These are phyloP conservation scores for Himalopsyche japonica DNA, from an alignment of 2,888 invertebrate genomes.

Conservation along the genomic window DNA sequence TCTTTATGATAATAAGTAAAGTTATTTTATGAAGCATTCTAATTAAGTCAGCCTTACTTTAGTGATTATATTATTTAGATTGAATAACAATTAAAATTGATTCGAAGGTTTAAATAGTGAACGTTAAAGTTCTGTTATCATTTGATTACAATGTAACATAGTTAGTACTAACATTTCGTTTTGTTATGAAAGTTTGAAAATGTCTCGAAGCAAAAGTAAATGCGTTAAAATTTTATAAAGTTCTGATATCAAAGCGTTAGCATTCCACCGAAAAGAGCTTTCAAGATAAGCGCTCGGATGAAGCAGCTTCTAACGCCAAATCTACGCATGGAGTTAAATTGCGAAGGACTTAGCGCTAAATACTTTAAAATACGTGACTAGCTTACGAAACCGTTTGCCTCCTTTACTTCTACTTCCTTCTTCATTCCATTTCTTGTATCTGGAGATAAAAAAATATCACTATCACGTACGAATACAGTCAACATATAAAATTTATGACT, in stretches of 20 bases:
- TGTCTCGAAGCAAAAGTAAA: background rate
- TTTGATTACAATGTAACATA: background rate
- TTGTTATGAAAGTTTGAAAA: background rate
- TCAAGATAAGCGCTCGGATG: background rate
- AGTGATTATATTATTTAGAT: too few relatives aligned
- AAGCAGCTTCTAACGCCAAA: background rate
- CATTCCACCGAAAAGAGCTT: background rate
- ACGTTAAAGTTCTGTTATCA: background rate
- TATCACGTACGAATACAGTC: too few relatives aligned
- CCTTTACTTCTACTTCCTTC: background rate
- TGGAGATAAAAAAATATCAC: background rate
- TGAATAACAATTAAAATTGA: too few relatives aligned
- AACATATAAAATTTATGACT: too few relatives aligned
- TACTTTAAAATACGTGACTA: slow-evolving; percentile 23
- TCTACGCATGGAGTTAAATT: background rate
- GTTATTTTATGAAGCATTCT: background rate
- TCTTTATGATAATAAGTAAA: background rate
- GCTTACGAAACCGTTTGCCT: slow-evolving; percentile 9
- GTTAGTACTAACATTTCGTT: background rate
- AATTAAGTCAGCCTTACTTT: too few relatives aligned
- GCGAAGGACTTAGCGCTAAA: slow-evolving; percentile 16
- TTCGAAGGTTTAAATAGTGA: too few relatives aligned
- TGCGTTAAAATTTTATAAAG: background rate
- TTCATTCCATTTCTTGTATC: background rate
- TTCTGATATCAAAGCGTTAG: background rate